Evolutionary conservation across 1,140 invertebrate genomes (phyloP), one percentile per base, ranked within the genome.

Genomic region (Drosophila seguyi): DNA sequence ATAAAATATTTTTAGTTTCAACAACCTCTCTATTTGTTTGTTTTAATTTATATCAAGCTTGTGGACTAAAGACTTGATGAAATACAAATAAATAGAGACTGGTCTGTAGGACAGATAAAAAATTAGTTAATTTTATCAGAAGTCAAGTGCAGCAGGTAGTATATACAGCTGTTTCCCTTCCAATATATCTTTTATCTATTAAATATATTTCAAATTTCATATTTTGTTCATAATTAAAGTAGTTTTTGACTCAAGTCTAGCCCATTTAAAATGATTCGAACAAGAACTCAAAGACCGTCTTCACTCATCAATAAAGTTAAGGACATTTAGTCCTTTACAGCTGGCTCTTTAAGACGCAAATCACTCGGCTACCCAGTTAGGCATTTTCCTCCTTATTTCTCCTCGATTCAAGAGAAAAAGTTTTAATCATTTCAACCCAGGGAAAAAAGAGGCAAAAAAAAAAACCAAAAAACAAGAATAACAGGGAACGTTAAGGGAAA

Each of bases 381-480:
- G 31, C 41, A 27, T 34, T 69, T 68, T 52, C n/a, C 27, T 44
- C 18, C 25, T 18, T 59, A n/a, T 55, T 31, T 29, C 56, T 20
- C 13, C 42, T 42, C 18, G 22, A 38, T 55, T 61, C 60, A 61
- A 48, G 59, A 50, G 47, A 50, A 74, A 81, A 74, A 78, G 57
- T 61, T 69, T 41, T 82, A 86, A 86, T 85, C 61, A 86, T 81
- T 85, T 86, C 79, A 60, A 79, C 31, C 75, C 45, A 69, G 34
- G 56, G 39, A 42, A 61, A 48, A 27, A 56, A 41, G 20, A 41
- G 7, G 34, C 6, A 20, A 3, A 42, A 22, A 38, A 39, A 31
- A 31, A 11, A 22, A n/a, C n/a, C n/a, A n/a, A 39, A 45, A 18
- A 48, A n/a, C 14, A 56, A 27, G 8, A 10, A 58, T 20, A 61